Base-by-base conservation (phyloP, 2,888 invertebrate genomes). In the Hypercompe scribonia region DNA sequence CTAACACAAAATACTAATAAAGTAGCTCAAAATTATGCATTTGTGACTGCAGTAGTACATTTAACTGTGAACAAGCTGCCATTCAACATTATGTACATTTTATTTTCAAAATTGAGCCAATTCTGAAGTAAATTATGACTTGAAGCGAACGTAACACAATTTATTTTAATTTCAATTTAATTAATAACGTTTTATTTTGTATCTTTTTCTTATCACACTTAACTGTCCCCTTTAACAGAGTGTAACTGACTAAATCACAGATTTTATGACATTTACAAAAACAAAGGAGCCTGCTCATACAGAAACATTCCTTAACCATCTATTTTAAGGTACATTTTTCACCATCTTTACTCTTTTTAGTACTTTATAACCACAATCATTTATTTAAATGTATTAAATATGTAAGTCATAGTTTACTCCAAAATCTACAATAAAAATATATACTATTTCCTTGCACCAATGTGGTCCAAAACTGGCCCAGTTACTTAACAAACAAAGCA, bases 401-500 rank as follows among this genome's bases (percentile, higher is more conserved):
- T 21, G n/a, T 21, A 39, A 65, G 39, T 58, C 71, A 68, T 71
- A 71, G 61, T 74, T 71, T 68, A 70, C 70, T 67, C 24, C 28
- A 70, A 70, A 70, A 67, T n/a, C 21, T 34, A n/a, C 0, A 68
- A 31, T 64, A 31, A 67, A 42, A 71, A 69, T 36, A 39, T 42
- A 11, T 61, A 73, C 8, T 36, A 68, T 34, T 50, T 61, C 71
- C 50, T 50, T 78, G 78, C 79, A 78, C 70, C 67, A 64, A 70
- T 64, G 58, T 73, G 66, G 71, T 77, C 72, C 70, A 73, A 63
- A 80, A 81, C 84, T 83, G 82, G 80, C 82, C 81, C 77, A 78
- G 80, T 80, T 73, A 76, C 84, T 84, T 78, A 87, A 82, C 81
- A 81, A 84, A 91, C 90, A 91, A 93, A 94, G 91, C 90, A 90